A percentile compares a stretch with the other conserved stretches of the same genome.
Evolutionary conservation across 1,140 invertebrate genomes (phyloP).

Genomic region (Augochlora pura): DNA sequence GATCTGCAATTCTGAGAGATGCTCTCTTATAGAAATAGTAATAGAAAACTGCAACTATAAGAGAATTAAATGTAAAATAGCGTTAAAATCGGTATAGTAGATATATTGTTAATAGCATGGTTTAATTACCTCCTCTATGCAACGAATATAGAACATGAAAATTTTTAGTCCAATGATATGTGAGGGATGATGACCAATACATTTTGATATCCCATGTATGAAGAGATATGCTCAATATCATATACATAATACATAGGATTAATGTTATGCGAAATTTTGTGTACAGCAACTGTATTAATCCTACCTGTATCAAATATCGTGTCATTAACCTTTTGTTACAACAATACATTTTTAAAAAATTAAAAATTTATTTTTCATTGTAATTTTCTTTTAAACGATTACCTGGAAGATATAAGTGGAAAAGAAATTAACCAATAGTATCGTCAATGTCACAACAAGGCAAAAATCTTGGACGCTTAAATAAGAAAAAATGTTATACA

Average conservation of each 20-base stretch:
- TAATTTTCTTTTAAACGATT: constrained; percentile 62
- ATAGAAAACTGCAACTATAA: constrained; percentile 85
- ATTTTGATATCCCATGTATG: constrained; percentile 82
- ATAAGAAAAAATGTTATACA: constrained; percentile 50
- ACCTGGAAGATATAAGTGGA: constrained; percentile 89
- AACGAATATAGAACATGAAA: constrained; percentile 82
- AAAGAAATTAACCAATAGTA: constrained; percentile 85
- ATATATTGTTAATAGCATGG: background rate
- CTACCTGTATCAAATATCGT: constrained; percentile 79
- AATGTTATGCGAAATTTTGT: constrained; percentile 83
- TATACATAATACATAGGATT: constrained; percentile 81
- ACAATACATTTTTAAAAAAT: constrained; percentile 33
- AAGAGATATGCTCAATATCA: constrained; percentile 81
- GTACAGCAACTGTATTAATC: constrained; percentile 85
- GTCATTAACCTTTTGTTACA: background rate
- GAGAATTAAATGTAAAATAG: constrained; percentile 28
- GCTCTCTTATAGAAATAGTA: constrained; percentile 89
- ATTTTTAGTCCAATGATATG: constrained; percentile 80
- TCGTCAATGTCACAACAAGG: constrained; percentile 83
- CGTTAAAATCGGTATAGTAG: background rate
- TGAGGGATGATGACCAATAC: constrained; percentile 80
- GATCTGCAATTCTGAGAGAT: constrained; percentile 85
- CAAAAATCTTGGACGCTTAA: constrained; percentile 86
- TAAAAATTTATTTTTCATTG: background rate
- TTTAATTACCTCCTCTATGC: constrained; percentile 82